These are phyloP conservation scores for Heliconius hewitsoni DNA, from an alignment of 1,140 invertebrate species.

Conservation along the genomic window DNA sequence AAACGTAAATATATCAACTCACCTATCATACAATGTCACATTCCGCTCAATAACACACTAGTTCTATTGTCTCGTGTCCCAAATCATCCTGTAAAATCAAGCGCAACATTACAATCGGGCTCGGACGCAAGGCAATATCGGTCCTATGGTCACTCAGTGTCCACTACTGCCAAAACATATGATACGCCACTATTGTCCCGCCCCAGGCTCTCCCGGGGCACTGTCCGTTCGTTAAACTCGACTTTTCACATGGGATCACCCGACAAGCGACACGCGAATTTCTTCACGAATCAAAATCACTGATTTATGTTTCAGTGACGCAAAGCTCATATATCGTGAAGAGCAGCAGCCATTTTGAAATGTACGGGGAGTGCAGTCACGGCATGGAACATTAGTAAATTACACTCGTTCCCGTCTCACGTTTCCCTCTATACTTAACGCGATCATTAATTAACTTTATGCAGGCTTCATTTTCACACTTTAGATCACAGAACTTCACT, in stretches of 20 bases:
- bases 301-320: conserved; percentile 81
- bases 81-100: conserved; percentile 77
- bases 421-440: conserved; percentile 52
- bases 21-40: conserved; percentile 81
- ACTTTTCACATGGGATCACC: conserved; percentile 66
- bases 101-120: conserved; percentile 75
- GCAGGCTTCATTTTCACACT: conserved; percentile 71
- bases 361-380: conserved; percentile 81
- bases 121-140: conserved; percentile 75
- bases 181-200: conserved; percentile 74
- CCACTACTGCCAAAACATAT: conserved; percentile 79
- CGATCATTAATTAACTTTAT: conserved; percentile 64
- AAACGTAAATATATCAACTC: conserved; percentile 68
- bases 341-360: conserved; percentile 82
- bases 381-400: conserved; percentile 80
- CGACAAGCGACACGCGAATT: conserved; percentile 63
- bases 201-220: conserved; percentile 57
- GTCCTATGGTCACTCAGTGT: conserved; percentile 73
- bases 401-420: conserved; percentile 60
- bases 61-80: conserved; percentile 70
- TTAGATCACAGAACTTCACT: conserved; percentile 74
- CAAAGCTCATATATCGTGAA: conserved; percentile 82
- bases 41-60: conserved; percentile 79
- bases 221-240: conserved; percentile 58
- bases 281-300: conserved; percentile 69